These are phyloP conservation scores for Cheilosia pagana DNA, from an alignment of 2,888 invertebrate genomes.

Conservation along the genomic window DNA sequence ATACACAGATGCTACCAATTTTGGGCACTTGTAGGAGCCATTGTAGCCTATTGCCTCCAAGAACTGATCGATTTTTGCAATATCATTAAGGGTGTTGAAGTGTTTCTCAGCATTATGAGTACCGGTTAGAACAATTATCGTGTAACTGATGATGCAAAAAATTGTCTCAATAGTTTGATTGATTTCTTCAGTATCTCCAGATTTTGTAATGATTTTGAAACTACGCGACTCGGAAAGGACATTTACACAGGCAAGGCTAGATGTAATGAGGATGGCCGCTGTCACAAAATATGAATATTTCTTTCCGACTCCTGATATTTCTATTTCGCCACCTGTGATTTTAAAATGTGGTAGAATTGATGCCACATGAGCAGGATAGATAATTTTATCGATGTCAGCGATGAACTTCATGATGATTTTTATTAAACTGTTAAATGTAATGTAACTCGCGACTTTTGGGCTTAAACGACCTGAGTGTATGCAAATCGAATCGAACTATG, in stretches of 20 bases:
- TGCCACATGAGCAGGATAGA: constrained; percentile 71
- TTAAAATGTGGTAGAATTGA: constrained; percentile 77
- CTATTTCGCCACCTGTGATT: constrained; percentile 65
- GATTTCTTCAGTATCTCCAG: constrained; percentile 79
- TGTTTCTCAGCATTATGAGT: constrained; percentile 77
- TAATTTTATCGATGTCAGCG: constrained; percentile 76
- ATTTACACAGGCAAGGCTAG: constrained; percentile 70
- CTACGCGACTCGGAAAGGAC: constrained; percentile 76
- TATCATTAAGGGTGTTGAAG: constrained; percentile 77
- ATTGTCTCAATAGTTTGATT: constrained; percentile 80
- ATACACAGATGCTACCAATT: constrained; percentile 61
- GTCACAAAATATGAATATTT: constrained; percentile 76
- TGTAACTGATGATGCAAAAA: constrained; percentile 79
- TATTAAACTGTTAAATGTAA: neutral
- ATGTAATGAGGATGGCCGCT: constrained; percentile 57
- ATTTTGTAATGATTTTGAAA: constrained; percentile 76
- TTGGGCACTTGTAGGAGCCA: constrained; percentile 76
- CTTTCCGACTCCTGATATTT: constrained; percentile 67
- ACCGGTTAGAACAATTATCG: constrained; percentile 77
- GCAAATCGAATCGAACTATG: constrained; percentile 4
- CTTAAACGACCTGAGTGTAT: neutral
- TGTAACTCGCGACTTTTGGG: neutral
- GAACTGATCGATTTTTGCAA: constrained; percentile 78
- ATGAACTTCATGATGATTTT: constrained; percentile 76
- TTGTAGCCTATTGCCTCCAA: constrained; percentile 76